phyloP scores from a whole-genome alignment of 2,113 vertebrate species.

The Penelope pileata region DNA sequence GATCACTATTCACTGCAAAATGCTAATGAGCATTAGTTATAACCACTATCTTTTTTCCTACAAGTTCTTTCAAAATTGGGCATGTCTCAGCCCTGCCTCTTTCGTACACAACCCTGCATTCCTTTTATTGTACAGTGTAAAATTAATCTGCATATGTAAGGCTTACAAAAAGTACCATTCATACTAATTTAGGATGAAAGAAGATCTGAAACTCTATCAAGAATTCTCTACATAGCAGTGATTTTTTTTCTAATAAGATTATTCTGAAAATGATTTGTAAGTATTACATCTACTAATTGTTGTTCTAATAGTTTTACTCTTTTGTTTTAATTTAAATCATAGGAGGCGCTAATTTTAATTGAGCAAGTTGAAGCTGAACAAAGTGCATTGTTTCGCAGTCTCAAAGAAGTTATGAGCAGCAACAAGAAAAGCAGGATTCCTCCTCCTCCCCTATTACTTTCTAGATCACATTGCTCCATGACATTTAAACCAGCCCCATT shows the following conservation, averaged over 20 bases:
- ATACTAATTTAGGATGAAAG: neutral
- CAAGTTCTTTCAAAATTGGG: neutral
- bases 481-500: slow-evolving; percentile 87
- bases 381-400: slow-evolving; percentile 72
- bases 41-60: neutral
- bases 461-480: slow-evolving; percentile 82
- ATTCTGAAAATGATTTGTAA: neutral
- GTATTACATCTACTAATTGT: neutral
- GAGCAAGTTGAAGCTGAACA: slow-evolving; percentile 87
- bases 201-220: neutral
- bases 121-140: neutral
- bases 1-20: neutral
- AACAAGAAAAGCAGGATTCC: slow-evolving; percentile 75
- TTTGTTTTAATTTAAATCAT: slow-evolving; percentile 36
- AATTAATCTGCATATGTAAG: neutral
- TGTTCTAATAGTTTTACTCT: slow-evolving; percentile 13
- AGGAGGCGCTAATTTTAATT: slow-evolving; percentile 86
- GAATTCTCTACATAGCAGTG: neutral
- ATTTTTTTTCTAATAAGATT: neutral
- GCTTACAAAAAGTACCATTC: neutral
- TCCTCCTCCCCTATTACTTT: slow-evolving; percentile 86
- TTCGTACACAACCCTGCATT: neutral
- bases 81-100: neutral
- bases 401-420: slow-evolving; percentile 53
- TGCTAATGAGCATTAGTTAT: neutral